Base-by-base conservation (phyloP, 2,113 vertebrate genomes). In the Hemichromis elongatus region DNA sequence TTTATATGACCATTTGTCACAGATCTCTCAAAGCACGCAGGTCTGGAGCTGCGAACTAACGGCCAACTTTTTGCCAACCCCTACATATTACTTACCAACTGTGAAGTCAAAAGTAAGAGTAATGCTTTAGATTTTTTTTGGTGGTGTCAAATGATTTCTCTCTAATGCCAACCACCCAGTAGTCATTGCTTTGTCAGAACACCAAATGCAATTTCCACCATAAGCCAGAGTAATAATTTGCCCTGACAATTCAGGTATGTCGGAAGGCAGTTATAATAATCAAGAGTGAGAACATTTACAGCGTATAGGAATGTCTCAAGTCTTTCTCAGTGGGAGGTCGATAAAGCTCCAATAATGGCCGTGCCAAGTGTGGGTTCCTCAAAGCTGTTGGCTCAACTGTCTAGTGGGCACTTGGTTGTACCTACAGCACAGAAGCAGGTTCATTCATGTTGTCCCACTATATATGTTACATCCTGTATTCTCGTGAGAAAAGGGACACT, bases 361-460 rank as follows among this genome's bases (percentile, higher is more conserved):
- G 7, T 50, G 45, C 47, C 59, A 82, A 77, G 10, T 47, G 9
- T 35, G 53, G 56, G 79, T 77, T 63, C 21, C 19, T 33, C 42
- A 55, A 66, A 61, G 54, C 37, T 63, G 33, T 18, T 55, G 9
- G n/a, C 40, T 54, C 13, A 28, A 54, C 28, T 12, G 40, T 66
- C 55, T 56, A 11, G 16, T 81, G 57, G 70, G 55, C 18, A 30
- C 47, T 45, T n/a, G n/a, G n/a, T 59, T 37, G 78, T 77, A 87
- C 85, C 89, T 85, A 45, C 83, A 87, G 77, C 83, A 70, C 52
- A 61, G n/a, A 45, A 2, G 21, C 88, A 83, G 52, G 80, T 83
- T 68, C 50, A 75, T n/a, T 86, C 63, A 82, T 77, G 61, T 81
- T 78, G 14, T 40, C 12, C 18, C 26, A 0, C 30, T 68, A 53